Percentiles rank a stretch among this genome's conserved stretches.
Evolutionary conservation across 2,888 invertebrate genomes (phyloP).

Genomic region (Conchocele bisecta): DNA sequence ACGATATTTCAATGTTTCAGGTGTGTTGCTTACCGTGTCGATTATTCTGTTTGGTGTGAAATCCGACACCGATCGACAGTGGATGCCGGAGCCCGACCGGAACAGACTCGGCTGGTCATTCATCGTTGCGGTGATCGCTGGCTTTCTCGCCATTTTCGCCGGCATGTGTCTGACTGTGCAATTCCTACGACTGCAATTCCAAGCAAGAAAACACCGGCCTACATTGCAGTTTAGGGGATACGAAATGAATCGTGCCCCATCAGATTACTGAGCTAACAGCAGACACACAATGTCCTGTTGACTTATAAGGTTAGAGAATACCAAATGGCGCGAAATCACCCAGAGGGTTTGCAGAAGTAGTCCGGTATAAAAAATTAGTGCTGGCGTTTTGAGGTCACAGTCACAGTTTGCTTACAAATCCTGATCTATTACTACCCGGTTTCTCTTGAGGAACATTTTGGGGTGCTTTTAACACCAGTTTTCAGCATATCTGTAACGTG

Average conservation of each 20-base stretch:
- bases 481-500: too few species aligned
- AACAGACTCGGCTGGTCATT: constrained; percentile 98
- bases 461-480: too few species aligned
- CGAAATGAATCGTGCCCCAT: constrained; percentile 49
- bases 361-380: too few species aligned
- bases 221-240: constrained; percentile 49
- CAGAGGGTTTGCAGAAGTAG: too few species aligned
- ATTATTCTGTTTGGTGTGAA: constrained; percentile 90
- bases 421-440: too few species aligned
- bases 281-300: too few species aligned
- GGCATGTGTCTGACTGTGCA: constrained; percentile 73
- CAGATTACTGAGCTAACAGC: constrained; percentile 54
- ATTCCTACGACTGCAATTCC: constrained; percentile 41
- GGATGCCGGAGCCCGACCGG: constrained; percentile 97
- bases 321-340: too few species aligned
- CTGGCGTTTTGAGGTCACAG: too few species aligned
- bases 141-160: constrained; percentile 72
- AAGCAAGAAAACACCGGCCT: constrained; percentile 22
- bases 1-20: constrained; percentile 85
- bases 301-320: too few species aligned
- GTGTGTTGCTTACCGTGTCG: constrained; percentile 89
- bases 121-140: constrained; percentile 90
- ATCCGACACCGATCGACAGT: constrained; percentile 87
- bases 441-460: too few species aligned
- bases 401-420: too few species aligned